A percentile compares a stretch with the other conserved stretches of the same genome.
phyloP scores from a whole-genome alignment of 2,888 invertebrate genomes.

The Xylota sylvarum region DNA sequence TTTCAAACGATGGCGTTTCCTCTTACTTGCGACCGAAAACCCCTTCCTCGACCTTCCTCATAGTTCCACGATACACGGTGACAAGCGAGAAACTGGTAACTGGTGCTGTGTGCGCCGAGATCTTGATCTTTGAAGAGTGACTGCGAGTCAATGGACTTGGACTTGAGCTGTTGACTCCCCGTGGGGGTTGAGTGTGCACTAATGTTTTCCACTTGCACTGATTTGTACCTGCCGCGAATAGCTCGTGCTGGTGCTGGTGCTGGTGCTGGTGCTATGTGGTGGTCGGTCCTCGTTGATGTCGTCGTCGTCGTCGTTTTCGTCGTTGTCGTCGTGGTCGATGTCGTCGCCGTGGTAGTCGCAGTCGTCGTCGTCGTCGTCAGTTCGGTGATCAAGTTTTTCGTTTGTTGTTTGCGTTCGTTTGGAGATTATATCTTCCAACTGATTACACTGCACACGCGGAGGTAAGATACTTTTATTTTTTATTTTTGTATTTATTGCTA shows the following conservation, averaged over 20 bases:
- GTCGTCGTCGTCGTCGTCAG: constrained; percentile 38
- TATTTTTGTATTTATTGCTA: constrained; percentile 15
- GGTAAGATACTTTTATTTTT: constrained; percentile 9
- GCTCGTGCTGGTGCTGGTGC: constrained; percentile 42
- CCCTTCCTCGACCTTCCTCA: constrained; percentile 55
- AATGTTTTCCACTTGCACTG: constrained; percentile 68
- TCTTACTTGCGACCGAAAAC: constrained; percentile 35
- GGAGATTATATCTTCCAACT: constrained; percentile 5
- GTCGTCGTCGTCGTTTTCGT: constrained; percentile 34
- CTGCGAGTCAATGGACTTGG: constrained; percentile 62
- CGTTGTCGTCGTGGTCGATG: constrained; percentile 31
- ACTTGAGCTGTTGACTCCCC: constrained; percentile 42
- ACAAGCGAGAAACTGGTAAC: constrained; percentile 34
- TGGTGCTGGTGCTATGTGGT: constrained; percentile 32
- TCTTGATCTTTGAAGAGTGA: constrained; percentile 45
- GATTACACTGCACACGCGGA: constrained; percentile 42
- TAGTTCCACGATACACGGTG: constrained; percentile 51
- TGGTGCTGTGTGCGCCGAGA: constrained; percentile 34
- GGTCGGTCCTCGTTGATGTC: constrained; percentile 13
- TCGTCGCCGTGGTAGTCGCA: constrained; percentile 11
- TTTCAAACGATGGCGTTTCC: constrained; percentile 10
- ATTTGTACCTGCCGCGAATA: constrained; percentile 62
- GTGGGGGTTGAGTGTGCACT: constrained; percentile 28
- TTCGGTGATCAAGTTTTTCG: constrained; percentile 56
- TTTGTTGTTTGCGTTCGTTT: constrained; percentile 28